Conservation (phyloP, 2,888 invertebrate genomes). For the Drosophila atripex region DNA sequence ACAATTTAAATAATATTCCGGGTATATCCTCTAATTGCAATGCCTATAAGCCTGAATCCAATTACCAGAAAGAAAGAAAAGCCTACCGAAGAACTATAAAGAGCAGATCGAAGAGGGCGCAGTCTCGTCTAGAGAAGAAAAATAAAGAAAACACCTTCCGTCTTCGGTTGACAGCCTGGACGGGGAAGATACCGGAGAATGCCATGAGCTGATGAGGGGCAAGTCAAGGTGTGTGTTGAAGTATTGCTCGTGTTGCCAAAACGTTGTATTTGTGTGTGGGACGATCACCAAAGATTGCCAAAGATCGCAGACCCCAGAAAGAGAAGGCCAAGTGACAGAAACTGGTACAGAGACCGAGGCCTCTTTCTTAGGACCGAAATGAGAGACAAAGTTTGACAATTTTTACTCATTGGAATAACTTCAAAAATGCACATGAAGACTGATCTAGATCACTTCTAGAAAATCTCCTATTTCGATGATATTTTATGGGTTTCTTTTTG, state of each 20-base stretch:
- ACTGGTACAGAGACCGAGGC: constrained; percentile 25
- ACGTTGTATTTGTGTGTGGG: constrained; percentile 60
- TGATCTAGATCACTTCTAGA: neutral
- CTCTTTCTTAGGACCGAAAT: constrained; percentile 20
- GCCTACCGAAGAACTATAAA: constrained; percentile 5
- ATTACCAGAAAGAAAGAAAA: constrained; percentile 11
- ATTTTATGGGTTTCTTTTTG: no score
- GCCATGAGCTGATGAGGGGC: constrained; percentile 55
- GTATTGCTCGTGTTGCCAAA: constrained; percentile 37
- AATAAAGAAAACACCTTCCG: constrained; percentile 11
- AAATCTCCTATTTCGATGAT: constrained; percentile 4
- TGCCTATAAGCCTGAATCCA: constrained; percentile 51
- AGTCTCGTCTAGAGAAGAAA: constrained; percentile 55
- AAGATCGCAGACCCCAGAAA: constrained; percentile 55
- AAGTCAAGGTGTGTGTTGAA: constrained; percentile 49
- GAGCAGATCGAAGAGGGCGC: constrained; percentile 67
- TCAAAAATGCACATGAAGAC: constrained; percentile 19
- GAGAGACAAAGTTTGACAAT: constrained; percentile 62
- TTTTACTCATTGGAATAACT: constrained; percentile 54
- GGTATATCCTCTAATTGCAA: constrained; percentile 9
- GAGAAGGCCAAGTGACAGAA: constrained; percentile 17
- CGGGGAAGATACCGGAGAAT: constrained; percentile 37
- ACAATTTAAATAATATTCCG: no score
- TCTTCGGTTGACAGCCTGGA: constrained; percentile 65
- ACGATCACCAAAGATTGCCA: constrained; percentile 68